These are phyloP conservation scores for Amiota minor DNA, from an alignment of 2,888 invertebrate species.

Conservation along the genomic window DNA sequence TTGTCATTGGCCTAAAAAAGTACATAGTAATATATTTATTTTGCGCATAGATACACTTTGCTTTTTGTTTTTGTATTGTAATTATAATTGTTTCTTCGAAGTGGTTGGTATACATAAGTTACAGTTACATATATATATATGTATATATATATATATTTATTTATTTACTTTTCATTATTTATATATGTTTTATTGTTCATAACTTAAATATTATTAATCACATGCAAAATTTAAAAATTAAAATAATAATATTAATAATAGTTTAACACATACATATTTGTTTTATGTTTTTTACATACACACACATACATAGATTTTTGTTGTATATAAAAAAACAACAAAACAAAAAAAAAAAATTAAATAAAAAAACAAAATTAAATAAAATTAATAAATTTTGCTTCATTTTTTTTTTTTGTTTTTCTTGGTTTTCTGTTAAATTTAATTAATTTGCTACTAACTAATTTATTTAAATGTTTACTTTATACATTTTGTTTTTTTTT, in stretches of 20 bases:
- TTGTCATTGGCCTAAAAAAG: conserved; percentile 59
- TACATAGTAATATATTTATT: conserved; percentile 48
- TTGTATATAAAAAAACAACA: background rate
- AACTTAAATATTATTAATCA: conserved; percentile 71
- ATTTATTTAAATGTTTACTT: conserved; percentile 47
- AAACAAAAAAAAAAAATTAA: conserved; percentile 5
- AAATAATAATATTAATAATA: conserved; percentile 63
- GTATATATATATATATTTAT: conserved; percentile 27
- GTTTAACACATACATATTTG: conserved; percentile 52
- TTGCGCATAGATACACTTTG: conserved; percentile 19
- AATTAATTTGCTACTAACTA: conserved; percentile 70
- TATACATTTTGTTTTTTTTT: conserved; percentile 47
- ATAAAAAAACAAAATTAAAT: background rate
- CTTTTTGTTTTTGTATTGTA: conserved; percentile 35
- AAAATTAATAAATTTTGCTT: background rate
- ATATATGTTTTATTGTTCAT: conserved; percentile 51
- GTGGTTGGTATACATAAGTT: conserved; percentile 66
- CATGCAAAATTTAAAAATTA: conserved; percentile 70
- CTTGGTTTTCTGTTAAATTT: conserved; percentile 41
- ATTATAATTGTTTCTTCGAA: conserved; percentile 51
- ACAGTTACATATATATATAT: conserved; percentile 45
- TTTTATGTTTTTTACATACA: conserved; percentile 16
- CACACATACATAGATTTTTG: too few species aligned
- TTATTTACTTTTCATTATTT: conserved; percentile 14
- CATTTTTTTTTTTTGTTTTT: conserved; percentile 24